phyloP scores from a whole-genome alignment of 2,113 vertebrate species.

The Neodon shergylaensis region DNA sequence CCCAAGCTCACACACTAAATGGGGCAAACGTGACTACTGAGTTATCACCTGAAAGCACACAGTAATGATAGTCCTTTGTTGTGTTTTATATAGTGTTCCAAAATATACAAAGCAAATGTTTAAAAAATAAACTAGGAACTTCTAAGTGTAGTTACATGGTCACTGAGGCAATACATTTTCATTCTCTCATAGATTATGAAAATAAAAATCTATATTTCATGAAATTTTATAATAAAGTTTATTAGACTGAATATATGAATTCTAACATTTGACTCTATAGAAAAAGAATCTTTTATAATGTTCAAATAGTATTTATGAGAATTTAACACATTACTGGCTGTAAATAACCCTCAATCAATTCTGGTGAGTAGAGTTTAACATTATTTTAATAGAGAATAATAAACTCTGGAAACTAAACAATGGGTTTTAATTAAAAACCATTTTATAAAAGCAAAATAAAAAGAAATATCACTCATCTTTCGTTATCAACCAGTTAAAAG shows the following conservation, averaged over 20 bases:
- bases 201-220: slow-evolving; percentile 35
- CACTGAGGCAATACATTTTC: background rate
- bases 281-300: background rate
- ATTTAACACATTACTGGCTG: background rate
- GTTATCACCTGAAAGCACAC: background rate
- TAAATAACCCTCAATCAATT: slow-evolving; percentile 33
- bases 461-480: background rate
- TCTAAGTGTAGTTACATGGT: background rate
- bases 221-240: slow-evolving; percentile 26
- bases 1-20: background rate
- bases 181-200: slow-evolving; percentile 49
- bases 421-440: background rate
- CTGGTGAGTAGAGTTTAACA: slow-evolving; percentile 31
- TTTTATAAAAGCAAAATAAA: background rate
- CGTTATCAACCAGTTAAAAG: slow-evolving; percentile 21
- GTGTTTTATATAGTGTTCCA: background rate
- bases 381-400: background rate
- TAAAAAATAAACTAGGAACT: slow-evolving; percentile 33
- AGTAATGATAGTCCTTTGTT: background rate
- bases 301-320: slow-evolving; percentile 28
- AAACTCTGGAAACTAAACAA: slow-evolving; percentile 15
- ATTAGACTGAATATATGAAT: slow-evolving; percentile 26
- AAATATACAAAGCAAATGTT: slow-evolving; percentile 39
- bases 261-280: background rate
- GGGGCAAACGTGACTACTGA: background rate